These are phyloP conservation scores for Ophioninae sp. DNA, from an alignment of 2,888 invertebrate species.

Conservation along the genomic window DNA sequence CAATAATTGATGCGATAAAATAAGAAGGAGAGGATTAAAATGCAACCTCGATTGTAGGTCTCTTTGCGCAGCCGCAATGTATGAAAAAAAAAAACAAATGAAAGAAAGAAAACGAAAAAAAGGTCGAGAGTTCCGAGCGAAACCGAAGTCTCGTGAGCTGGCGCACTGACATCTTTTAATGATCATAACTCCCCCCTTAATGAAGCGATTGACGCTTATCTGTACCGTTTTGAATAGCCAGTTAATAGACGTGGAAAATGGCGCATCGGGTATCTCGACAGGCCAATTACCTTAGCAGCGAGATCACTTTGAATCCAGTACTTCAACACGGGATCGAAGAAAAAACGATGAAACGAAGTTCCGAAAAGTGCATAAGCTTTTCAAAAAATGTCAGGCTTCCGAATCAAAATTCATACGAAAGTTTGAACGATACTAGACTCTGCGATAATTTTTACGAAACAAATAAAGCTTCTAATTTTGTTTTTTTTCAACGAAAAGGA, in stretches of 20 bases:
- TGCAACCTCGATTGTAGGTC: not conserved
- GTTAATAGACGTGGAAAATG: not conserved
- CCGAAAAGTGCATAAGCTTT: not conserved
- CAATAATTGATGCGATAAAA: constrained; percentile 48
- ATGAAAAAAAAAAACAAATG: no score
- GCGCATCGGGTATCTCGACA: not conserved
- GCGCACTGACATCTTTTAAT: not conserved
- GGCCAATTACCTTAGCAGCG: not conserved
- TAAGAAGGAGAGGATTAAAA: constrained; percentile 1
- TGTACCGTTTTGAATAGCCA: not conserved
- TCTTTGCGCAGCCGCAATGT: no score
- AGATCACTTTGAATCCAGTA: not conserved
- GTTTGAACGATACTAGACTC: no score
- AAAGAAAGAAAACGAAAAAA: no score
- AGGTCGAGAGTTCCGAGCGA: no score
- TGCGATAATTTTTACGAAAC: no score
- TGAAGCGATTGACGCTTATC: not conserved
- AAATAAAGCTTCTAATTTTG: no score
- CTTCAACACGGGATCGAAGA: not conserved
- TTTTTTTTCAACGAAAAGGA: no score
- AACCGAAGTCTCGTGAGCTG: no score
- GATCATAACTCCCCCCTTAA: not conserved
- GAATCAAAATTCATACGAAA: not conserved
- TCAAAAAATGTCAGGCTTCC: no score
- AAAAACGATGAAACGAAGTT: not conserved